These are phyloP conservation scores for Cyanoramphus novaezelandiae DNA, from an alignment of 2,113 vertebrate genomes.

Conservation along the genomic window DNA sequence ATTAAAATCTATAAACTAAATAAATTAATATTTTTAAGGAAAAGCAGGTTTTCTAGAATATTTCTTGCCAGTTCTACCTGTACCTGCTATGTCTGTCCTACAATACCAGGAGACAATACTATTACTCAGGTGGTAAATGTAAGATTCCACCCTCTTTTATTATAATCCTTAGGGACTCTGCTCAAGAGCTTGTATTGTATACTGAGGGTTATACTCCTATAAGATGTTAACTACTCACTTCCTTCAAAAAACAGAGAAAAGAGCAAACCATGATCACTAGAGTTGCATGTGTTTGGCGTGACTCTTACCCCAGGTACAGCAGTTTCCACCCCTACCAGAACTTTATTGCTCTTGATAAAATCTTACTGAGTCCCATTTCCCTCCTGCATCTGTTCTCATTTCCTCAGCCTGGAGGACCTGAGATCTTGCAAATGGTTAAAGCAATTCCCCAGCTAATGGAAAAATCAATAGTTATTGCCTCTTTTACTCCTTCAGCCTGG, in stretches of 20 bases:
- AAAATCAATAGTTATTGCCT: slow-evolving; percentile 29
- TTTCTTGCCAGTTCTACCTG: background rate
- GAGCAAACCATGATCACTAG: background rate
- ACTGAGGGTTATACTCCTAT: background rate
- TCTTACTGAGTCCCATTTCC: background rate
- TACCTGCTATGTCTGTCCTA: background rate
- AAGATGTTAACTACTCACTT: background rate
- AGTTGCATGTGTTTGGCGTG: background rate
- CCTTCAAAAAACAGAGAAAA: background rate
- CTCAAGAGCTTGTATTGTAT: background rate
- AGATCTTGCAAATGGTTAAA: slow-evolving; percentile 23
- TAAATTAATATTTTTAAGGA: background rate
- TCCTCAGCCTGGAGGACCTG: background rate
- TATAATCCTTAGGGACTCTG: background rate
- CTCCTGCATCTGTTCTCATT: background rate
- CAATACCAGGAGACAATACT: background rate
- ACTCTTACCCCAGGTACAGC: background rate
- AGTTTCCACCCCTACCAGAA: background rate
- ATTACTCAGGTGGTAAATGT: background rate
- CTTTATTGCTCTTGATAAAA: background rate
- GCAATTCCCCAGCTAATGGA: slow-evolving; percentile 2
- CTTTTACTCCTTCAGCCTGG: background rate
- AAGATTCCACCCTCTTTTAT: background rate
- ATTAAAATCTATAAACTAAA: background rate
- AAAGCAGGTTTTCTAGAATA: background rate